Evolutionary conservation across 2,888 invertebrate species (phyloP).

Genomic region (Conops quadrifasciatus): DNA sequence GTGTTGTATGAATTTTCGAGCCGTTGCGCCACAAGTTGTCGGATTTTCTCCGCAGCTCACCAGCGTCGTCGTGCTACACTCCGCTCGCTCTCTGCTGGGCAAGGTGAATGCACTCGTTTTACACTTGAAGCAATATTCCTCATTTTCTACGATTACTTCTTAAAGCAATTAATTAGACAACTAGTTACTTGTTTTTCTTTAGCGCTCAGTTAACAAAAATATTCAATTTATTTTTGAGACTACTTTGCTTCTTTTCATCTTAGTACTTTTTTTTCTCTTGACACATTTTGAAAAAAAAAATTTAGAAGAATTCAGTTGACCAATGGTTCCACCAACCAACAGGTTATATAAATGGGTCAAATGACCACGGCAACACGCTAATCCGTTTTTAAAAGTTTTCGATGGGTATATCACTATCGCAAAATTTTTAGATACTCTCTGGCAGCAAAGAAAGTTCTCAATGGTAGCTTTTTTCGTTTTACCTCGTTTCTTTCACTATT

Average conservation of each 20-base stretch:
- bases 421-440: conserved; percentile 8
- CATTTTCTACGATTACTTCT: neutral
- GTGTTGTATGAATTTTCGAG: conserved; percentile 15
- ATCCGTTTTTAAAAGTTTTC: conserved; percentile 4
- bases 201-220: conserved; percentile 8
- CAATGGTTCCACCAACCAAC: conserved; percentile 51
- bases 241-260: conserved; percentile 6
- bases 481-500: conserved; percentile 33
- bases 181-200: conserved; percentile 14
- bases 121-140: conserved; percentile 23
- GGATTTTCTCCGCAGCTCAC: conserved; percentile 23
- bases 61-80: neutral
- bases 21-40: conserved; percentile 12
- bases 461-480: conserved; percentile 38
- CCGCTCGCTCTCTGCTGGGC: conserved; percentile 25
- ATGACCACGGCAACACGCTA: neutral
- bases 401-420: conserved; percentile 6
- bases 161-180: conserved; percentile 5
- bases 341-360: conserved; percentile 62
- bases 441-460: conserved; percentile 5
- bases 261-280: neutral
- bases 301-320: neutral
- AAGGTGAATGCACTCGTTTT: conserved; percentile 59
- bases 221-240: too few species aligned
- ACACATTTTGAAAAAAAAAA: conserved; percentile 7